These are phyloP conservation scores for Carabus problematicus DNA, from an alignment of 2,888 invertebrate species.

Conservation along the genomic window DNA sequence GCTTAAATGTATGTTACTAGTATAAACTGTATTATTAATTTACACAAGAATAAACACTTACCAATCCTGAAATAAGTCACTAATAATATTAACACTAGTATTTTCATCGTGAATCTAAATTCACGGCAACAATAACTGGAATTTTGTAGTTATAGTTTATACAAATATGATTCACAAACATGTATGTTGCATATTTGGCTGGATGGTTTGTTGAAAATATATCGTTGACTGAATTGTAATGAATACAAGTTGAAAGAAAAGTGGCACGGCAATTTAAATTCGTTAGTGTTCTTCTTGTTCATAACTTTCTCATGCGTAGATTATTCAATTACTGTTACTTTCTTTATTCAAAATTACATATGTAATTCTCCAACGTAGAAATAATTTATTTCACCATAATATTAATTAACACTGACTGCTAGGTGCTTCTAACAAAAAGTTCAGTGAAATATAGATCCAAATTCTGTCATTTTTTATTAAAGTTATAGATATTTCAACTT, in stretches of 20 bases:
- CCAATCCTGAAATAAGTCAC: background rate
- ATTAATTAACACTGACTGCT: too few species aligned
- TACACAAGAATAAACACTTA: background rate
- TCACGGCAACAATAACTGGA: too few species aligned
- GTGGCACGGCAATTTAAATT: too few species aligned
- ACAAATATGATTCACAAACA: too few species aligned
- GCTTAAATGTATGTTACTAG: background rate
- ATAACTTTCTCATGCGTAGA: background rate
- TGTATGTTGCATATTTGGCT: too few species aligned
- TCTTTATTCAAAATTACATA: background rate
- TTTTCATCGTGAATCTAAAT: background rate
- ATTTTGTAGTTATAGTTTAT: too few species aligned
- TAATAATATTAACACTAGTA: background rate
- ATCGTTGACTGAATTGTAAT: too few species aligned
- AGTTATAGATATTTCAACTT: too few species aligned
- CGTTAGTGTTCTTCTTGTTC: background rate
- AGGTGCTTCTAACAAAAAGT: background rate
- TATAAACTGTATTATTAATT: background rate
- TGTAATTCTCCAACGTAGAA: background rate
- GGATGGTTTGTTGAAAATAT: too few species aligned
- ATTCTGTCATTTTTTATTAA: too few species aligned
- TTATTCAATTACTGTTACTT: background rate
- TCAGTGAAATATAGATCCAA: background rate
- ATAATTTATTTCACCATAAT: too few species aligned
- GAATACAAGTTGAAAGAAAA: too few species aligned